Base-by-base conservation (phyloP, 2,888 invertebrate genomes). In the Xanthia togata region DNA sequence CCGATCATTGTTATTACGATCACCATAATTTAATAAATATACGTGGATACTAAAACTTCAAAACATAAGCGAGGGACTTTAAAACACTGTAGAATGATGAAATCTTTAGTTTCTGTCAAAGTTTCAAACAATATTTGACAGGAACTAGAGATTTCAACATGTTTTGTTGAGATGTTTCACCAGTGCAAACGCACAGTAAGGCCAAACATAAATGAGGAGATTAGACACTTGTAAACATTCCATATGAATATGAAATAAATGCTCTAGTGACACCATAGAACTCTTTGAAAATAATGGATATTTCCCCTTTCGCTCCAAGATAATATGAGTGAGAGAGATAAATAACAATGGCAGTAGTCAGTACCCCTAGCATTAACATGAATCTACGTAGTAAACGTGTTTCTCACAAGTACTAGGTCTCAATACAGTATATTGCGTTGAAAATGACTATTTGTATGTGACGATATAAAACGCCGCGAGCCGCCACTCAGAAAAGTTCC, bases 1-100 rank as follows among this genome's bases (percentile, higher is more conserved):
- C 31, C 20, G 17, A 57, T 44, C 55, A 70, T 44, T 80, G 31
- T 70, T 53, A 50, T 67, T 35, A 23, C 9, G 14, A 79, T n/a
- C n/a, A n/a, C n/a, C n/a, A n/a, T 35, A 12, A 60, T 26, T 6
- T 44, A 17, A 17, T 44, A 50, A 38, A 26, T 35, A 26, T 8
- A 72, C 23, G 50, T 70, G 17, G 17, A 6, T n/a, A n/a, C n/a
- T n/a, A n/a, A n/a, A n/a, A n/a, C n/a, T n/a, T n/a, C n/a, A n/a
- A n/a, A n/a, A n/a, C n/a, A n/a, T n/a, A n/a, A n/a, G n/a, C 14
- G 26, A 31, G 20, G 38, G 38, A 26, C 6, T 23, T 17, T 12
- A 63, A 63, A 71, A 38, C n/a, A 71, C n/a, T 65, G 11, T 26
- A 26, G 6, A 57, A 57, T 26, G 5, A 57, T 17, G 6, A n/a